phyloP scores from a whole-genome alignment of 1,140 invertebrate genomes.

The Gonioctena quinquepunctata region DNA sequence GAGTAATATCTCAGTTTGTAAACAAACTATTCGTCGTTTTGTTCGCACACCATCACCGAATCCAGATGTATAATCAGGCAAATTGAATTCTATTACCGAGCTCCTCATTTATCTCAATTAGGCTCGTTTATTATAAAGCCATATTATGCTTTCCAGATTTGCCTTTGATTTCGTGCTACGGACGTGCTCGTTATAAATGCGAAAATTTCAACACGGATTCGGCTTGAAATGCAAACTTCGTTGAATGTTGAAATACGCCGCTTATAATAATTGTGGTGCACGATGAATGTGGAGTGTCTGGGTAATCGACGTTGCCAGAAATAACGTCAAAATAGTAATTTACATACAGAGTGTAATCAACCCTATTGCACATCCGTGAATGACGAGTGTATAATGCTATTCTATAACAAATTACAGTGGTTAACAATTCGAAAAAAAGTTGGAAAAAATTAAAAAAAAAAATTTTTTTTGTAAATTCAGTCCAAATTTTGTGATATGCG shows the following conservation, averaged over 20 bases:
- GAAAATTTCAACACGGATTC: neutral
- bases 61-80: neutral
- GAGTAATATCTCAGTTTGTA: too few relatives aligned
- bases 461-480: too few relatives aligned
- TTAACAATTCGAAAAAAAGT: too few relatives aligned
- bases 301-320: too few relatives aligned
- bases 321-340: too few relatives aligned
- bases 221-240: neutral
- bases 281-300: too few relatives aligned
- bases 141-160: conserved; percentile 9
- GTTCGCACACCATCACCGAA: neutral
- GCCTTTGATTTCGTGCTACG: conserved; percentile 3
- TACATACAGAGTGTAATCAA: too few relatives aligned
- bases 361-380: too few relatives aligned
- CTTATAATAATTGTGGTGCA: neutral
- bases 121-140: neutral
- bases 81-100: conserved; percentile 10
- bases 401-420: too few relatives aligned
- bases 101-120: conserved; percentile 15
- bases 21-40: neutral
- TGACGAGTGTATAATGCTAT: too few relatives aligned
- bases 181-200: neutral
- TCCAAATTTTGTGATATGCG: too few relatives aligned
- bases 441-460: too few relatives aligned
- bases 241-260: neutral